Evolutionary conservation across 2,113 vertebrate species (phyloP).

Genomic region (Coptodon bakossiorum): DNA sequence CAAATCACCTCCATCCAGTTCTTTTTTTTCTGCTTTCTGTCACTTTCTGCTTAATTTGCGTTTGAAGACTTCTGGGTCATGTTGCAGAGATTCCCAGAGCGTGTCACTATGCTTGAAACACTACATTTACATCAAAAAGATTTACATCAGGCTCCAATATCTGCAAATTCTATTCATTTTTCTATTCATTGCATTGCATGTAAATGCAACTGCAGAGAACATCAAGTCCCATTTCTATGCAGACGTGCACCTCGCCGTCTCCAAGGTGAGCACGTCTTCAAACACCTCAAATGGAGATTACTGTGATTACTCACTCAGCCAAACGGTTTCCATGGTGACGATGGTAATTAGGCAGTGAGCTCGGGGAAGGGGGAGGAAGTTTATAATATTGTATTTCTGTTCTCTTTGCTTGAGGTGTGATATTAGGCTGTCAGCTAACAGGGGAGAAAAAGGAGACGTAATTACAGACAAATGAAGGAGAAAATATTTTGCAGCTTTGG

Average conservation of each 20-base stretch:
- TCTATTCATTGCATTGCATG: background rate
- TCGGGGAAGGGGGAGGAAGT: slow-evolving; percentile 2
- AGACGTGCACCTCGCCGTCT: slow-evolving; percentile 47
- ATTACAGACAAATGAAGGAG: slow-evolving; percentile 42
- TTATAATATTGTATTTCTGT: slow-evolving; percentile 61
- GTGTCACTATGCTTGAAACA: background rate
- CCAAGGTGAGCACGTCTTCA: slow-evolving; percentile 62
- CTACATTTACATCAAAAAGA: background rate
- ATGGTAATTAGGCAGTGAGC: slow-evolving; percentile 59
- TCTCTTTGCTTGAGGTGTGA: slow-evolving; percentile 50
- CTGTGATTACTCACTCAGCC: slow-evolving; percentile 69
- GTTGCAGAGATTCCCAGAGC: background rate
- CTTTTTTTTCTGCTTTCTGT: background rate
- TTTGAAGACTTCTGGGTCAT: background rate
- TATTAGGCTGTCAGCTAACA: slow-evolving; percentile 58
- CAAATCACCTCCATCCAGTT: background rate
- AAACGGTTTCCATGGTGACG: slow-evolving; percentile 63
- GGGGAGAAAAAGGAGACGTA: slow-evolving; percentile 23
- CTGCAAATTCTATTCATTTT: slow-evolving; percentile 5
- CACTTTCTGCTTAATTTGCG: background rate
- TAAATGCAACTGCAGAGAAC: background rate
- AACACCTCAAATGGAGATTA: slow-evolving; percentile 65
- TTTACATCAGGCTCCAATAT: background rate
- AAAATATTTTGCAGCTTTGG: slow-evolving; percentile 53
- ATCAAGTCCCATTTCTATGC: background rate